These are phyloP conservation scores for Atrina japonica DNA, from an alignment of 2,888 invertebrate species.

Conservation along the genomic window DNA sequence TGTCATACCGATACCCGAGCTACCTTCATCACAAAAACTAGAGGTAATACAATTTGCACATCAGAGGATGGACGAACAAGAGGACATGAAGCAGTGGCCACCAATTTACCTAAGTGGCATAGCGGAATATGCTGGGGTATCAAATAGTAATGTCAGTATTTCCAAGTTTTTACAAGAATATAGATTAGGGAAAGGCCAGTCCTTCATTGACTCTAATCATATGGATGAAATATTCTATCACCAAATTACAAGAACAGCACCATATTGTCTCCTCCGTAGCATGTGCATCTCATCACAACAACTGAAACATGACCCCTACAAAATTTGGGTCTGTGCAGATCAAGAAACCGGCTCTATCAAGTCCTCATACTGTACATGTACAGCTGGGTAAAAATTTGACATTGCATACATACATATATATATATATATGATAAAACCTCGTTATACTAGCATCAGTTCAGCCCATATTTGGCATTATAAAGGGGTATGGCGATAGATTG, in stretches of 20 bases:
- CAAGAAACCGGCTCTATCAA: not conserved
- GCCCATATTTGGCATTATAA: no score
- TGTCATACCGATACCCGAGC: not conserved
- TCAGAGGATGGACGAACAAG: not conserved
- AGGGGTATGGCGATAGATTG: no score
- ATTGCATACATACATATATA: not conserved
- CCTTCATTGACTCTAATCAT: constrained; percentile 2
- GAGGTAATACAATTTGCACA: not conserved
- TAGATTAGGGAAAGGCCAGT: constrained; percentile 11
- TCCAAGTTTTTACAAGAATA: constrained; percentile 6
- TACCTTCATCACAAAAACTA: constrained; percentile 6
- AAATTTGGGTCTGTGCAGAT: no score
- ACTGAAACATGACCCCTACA: not conserved
- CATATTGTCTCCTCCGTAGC: not conserved
- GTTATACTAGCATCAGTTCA: no score
- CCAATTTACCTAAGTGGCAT: constrained; percentile 4
- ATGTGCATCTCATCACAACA: not conserved
- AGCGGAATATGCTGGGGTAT: constrained; percentile 1
- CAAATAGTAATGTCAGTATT: constrained; percentile 3
- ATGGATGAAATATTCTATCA: not conserved
- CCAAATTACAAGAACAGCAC: not conserved
- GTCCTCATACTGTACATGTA: constrained; percentile 12
- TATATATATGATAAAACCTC: no score
- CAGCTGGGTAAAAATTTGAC: not conserved
- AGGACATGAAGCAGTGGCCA: constrained; percentile 1